These are phyloP conservation scores for Pionites leucogaster DNA, from an alignment of 2,113 vertebrate genomes.

Conservation along the genomic window DNA sequence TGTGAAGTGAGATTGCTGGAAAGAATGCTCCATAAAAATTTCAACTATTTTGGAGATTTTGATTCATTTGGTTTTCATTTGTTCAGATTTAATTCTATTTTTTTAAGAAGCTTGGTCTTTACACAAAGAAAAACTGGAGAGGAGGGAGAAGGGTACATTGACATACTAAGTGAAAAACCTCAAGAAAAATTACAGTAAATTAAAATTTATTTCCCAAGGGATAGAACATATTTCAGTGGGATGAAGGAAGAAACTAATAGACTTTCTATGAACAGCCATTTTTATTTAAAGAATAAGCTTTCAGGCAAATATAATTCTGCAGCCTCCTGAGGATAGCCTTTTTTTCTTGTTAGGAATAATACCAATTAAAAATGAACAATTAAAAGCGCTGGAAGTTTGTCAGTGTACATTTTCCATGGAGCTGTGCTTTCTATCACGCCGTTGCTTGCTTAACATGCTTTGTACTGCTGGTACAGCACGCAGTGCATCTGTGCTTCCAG, in stretches of 20 bases:
- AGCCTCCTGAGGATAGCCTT: conserved; percentile 60
- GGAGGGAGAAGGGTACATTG: conserved; percentile 46
- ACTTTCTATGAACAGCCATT: conserved; percentile 64
- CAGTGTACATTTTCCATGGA: conserved; percentile 66
- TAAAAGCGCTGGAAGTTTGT: conserved; percentile 72
- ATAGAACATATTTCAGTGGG: conserved; percentile 70
- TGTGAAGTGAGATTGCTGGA: conserved; percentile 17
- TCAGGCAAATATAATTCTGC: conserved; percentile 66
- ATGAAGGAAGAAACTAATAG: conserved; percentile 68
- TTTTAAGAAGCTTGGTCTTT: conserved; percentile 30
- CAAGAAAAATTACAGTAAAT: conserved; percentile 68
- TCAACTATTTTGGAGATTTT: conserved; percentile 12
- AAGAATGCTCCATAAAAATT: conserved; percentile 14
- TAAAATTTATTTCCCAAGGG: conserved; percentile 78
- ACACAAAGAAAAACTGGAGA: conserved; percentile 33
- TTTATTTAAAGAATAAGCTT: conserved; percentile 72
- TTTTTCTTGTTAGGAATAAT: conserved; percentile 68
- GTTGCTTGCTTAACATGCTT: conserved; percentile 55
- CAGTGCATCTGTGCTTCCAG: conserved; percentile 37
- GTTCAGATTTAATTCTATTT: conserved; percentile 35
- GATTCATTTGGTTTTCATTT: conserved; percentile 40
- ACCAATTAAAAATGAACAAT: conserved; percentile 73
- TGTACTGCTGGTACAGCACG: conserved; percentile 46
- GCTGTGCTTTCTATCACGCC: conserved; percentile 55
- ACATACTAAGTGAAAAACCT: conserved; percentile 61